Conservation (phyloP, 2,888 invertebrate genomes). For the Oligia strigilis region DNA sequence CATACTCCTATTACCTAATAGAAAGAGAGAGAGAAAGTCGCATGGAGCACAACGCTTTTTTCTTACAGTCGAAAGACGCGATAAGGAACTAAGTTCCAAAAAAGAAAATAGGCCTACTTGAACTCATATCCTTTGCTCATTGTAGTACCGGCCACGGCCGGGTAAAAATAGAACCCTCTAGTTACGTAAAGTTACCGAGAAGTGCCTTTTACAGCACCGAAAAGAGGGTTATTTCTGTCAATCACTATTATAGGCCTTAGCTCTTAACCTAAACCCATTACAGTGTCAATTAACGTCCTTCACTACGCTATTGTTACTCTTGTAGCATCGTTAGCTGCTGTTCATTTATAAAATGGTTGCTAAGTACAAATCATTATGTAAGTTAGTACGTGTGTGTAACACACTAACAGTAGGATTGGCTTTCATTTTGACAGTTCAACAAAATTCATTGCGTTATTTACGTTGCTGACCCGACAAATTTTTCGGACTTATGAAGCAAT, state of each 20-base stretch:
- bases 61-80: too few relatives aligned
- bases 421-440: too few relatives aligned
- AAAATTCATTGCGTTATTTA: too few relatives aligned
- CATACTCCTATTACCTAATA: too few relatives aligned
- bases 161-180: neutral
- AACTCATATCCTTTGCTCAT: too few relatives aligned
- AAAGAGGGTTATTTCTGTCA: conserved; percentile 33
- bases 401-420: too few relatives aligned
- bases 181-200: neutral
- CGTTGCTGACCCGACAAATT: too few relatives aligned
- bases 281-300: conserved; percentile 48
- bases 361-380: neutral
- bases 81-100: too few relatives aligned
- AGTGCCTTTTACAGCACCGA: conserved; percentile 12
- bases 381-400: too few relatives aligned
- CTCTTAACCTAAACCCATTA: conserved; percentile 39
- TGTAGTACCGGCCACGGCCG: neutral
- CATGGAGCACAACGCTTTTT: too few relatives aligned
- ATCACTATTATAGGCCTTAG: conserved; percentile 28
- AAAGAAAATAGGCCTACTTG: neutral
- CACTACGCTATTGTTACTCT: neutral
- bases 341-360: conserved; percentile 2
- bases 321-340: neutral
- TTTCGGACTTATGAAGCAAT: too few relatives aligned
- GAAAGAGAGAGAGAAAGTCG: too few relatives aligned